phyloP scores from a whole-genome alignment of 1,140 invertebrate genomes.

The Hermetia illucens region DNA sequence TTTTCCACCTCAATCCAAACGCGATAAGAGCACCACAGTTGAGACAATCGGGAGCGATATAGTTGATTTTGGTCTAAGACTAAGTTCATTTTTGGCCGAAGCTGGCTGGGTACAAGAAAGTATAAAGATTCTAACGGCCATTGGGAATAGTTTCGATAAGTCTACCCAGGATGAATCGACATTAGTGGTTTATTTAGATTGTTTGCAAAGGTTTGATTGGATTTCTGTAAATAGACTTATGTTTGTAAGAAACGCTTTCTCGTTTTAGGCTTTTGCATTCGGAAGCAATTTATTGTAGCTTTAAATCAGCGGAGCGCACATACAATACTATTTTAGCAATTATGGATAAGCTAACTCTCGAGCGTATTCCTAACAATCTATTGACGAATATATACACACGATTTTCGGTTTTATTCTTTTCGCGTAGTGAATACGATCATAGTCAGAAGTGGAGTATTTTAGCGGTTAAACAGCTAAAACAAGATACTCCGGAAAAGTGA shows the following conservation, averaged over 20 bases:
- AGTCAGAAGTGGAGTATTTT: slow-evolving; percentile 55
- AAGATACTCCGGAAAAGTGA: slow-evolving; percentile 39
- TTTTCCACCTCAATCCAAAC: neutral
- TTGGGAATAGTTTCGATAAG: slow-evolving; percentile 43
- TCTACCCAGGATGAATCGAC: slow-evolving; percentile 32
- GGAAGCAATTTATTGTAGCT: slow-evolving; percentile 63
- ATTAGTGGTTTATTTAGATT: slow-evolving; percentile 46
- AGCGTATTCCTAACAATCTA: slow-evolving; percentile 24
- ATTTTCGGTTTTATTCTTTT: slow-evolving; percentile 64
- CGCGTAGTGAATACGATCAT: slow-evolving; percentile 68
- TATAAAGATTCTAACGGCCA: slow-evolving; percentile 45
- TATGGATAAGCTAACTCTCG: slow-evolving; percentile 7
- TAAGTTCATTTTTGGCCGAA: slow-evolving; percentile 70
- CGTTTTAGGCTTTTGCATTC: slow-evolving; percentile 60
- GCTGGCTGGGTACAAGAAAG: slow-evolving; percentile 70
- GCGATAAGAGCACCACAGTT: slow-evolving; percentile 8
- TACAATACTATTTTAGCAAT: slow-evolving; percentile 14
- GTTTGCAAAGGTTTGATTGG: slow-evolving; percentile 50
- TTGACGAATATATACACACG: slow-evolving; percentile 58
- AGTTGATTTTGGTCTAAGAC: slow-evolving; percentile 40
- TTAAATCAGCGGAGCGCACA: slow-evolving; percentile 40
- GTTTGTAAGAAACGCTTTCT: neutral
- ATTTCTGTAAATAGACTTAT: neutral
- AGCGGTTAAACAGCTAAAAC: slow-evolving; percentile 50
- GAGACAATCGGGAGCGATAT: slow-evolving; percentile 9